Evolutionary conservation across 2,797 vertebrate species (phyloP).

Genomic region (Telmatherina bonti): DNA sequence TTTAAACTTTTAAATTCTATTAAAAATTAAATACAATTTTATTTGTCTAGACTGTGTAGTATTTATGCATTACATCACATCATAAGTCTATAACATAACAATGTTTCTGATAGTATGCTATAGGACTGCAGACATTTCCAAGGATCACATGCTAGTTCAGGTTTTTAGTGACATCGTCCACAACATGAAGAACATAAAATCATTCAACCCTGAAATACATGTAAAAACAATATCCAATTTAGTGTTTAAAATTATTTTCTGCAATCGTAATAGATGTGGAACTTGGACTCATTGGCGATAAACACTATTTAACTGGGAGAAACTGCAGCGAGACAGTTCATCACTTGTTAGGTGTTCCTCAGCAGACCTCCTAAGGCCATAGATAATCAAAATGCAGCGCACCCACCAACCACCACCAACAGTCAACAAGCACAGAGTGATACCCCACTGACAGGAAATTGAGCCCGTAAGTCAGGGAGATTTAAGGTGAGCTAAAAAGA

Average conservation of each 20-base stretch:
- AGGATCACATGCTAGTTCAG: not conserved
- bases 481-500: slow-evolving; percentile 3
- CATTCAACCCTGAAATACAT: not conserved
- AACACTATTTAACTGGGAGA: not conserved
- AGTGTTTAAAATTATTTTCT: not conserved
- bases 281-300: not conserved
- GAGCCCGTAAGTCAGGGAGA: slow-evolving; percentile 16
- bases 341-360: not conserved
- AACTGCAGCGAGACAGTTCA: not conserved
- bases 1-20: not conserved
- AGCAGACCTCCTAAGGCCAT: not conserved
- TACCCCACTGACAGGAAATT: slow-evolving; percentile 32
- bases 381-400: not conserved
- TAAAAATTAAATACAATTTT: not conserved
- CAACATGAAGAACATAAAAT: not conserved
- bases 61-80: not conserved
- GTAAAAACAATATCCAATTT: not conserved
- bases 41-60: not conserved
- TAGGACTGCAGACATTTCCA: not conserved
- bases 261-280: not conserved
- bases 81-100: not conserved
- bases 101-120: not conserved
- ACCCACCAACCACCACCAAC: slow-evolving; percentile 25
- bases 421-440: slow-evolving; percentile 47
- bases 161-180: not conserved